Evolutionary conservation across 2,888 invertebrate genomes (phyloP).

Genomic region (Synanthedon formicaeformis): DNA sequence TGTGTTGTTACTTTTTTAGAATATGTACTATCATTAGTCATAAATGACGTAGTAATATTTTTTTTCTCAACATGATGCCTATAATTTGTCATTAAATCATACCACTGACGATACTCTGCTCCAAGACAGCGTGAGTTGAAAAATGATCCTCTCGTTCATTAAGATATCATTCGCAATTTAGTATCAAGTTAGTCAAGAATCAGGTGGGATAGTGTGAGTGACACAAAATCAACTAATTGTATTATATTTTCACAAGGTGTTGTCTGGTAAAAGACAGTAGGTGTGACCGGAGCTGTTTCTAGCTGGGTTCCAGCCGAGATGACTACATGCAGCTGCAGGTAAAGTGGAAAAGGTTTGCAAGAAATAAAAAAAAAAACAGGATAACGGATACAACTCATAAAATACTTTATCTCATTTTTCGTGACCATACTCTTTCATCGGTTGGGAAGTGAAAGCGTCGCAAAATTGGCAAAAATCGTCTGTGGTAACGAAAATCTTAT

Average conservation of each 20-base stretch:
- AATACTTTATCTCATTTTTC: conserved; percentile 36
- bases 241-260: conserved; percentile 70
- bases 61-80: conserved; percentile 14
- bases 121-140: conserved; percentile 45
- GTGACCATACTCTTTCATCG: conserved; percentile 55
- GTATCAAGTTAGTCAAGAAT: conserved; percentile 34
- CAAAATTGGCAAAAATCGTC: neutral
- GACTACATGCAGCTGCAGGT: conserved; percentile 51
- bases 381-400: conserved; percentile 31
- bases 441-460: conserved; percentile 64
- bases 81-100: conserved; percentile 40
- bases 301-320: conserved; percentile 51
- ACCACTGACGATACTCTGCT: conserved; percentile 40
- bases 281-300: conserved; percentile 63
- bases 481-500: neutral
- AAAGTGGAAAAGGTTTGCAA: conserved; percentile 65
- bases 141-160: conserved; percentile 51
- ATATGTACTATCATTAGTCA: conserved; percentile 44
- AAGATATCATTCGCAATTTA: conserved; percentile 40
- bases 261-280: conserved; percentile 68
- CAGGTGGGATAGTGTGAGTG: conserved; percentile 56
- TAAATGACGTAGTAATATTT: conserved; percentile 46
- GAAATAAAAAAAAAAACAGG: conserved; percentile 23
- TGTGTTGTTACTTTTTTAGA: conserved; percentile 18
- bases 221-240: conserved; percentile 69